Evolutionary conservation across 64 coral and sea anemone species (phyloP), one percentile per base, ranked within the genome.

Genomic region (Montipora foliosa): DNA sequence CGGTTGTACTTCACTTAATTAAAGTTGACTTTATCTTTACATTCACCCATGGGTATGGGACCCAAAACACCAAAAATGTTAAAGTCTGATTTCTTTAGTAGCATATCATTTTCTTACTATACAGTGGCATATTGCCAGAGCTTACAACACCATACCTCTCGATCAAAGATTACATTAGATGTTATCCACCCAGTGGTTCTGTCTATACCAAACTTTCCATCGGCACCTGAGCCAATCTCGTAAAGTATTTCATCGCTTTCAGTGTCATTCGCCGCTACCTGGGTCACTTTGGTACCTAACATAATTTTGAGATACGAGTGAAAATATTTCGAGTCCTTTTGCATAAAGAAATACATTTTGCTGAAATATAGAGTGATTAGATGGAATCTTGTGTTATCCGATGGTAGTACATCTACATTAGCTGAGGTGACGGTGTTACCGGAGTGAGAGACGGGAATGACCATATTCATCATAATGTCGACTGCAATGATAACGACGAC

Each of bases 181-280:
- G 96, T 98, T 21, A 98, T 98, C 68, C 94, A 90, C 17, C 96
- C 96, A 45, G 84, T 98, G 20, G 91, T 45, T 3, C 73, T 69
- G 60, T 98, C 91, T 0, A 98, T 95, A 4, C 91, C 92, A 29
- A 98, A 98, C 49, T 83, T 88, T 11, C 89, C 92, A 37, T 50
- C 21, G 21, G 89, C 96, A 71, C 95, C 93, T 1, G 88, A 67
- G 12, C 78, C 90, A 55, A 98, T 93, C 21, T 94, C 78, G 47
- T 98, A 98, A 17, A 74, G 94, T 17, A 98, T 92, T 4, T 79
- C 83, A 78, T 98, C 60, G 3, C 37, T 74, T 73, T 98, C 96
- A 10, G 50, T 75, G 70, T 98, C 96, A 8, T 64, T 24, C 0
- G 96, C 96, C 73, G 79, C 66, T 5, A 98, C 90, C 13, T 83